phyloP scores from a whole-genome alignment of 2,797 vertebrate species.

The Pseudotriccus pelzelni region DNA sequence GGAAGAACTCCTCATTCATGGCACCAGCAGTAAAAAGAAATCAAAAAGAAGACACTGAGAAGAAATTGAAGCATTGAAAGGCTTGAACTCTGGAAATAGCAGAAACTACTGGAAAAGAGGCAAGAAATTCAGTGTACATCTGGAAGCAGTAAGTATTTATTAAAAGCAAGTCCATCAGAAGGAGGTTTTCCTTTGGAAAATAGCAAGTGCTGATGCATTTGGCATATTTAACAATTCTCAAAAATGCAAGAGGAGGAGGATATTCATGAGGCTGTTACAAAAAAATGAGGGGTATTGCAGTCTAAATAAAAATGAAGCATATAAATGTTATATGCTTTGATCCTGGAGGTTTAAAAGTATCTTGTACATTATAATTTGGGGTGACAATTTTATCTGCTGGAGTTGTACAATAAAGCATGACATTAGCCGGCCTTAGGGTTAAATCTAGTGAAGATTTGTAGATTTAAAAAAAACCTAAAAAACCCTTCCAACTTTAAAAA shows the following conservation, averaged over 20 bases:
- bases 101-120: conserved; percentile 15
- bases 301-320: not conserved
- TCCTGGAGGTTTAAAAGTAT: not conserved
- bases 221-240: conserved; percentile 6
- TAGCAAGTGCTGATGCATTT: conserved; percentile 20
- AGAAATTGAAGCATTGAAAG: not conserved
- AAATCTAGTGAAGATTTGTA: not conserved
- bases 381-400: not conserved
- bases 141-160: conserved; percentile 38
- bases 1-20: not conserved
- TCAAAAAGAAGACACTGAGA: not conserved
- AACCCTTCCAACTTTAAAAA: not conserved
- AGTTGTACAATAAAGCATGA: not conserved
- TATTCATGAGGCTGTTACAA: not conserved
- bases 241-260: not conserved
- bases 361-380: not conserved
- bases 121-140: conserved; percentile 2
- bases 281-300: not conserved
- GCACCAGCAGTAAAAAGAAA: not conserved
- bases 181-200: conserved; percentile 32
- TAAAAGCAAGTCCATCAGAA: conserved; percentile 24
- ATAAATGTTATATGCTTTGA: not conserved
- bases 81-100: not conserved
- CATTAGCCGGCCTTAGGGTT: not conserved
- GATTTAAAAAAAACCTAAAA: not conserved